phyloP scores from a whole-genome alignment of 2,113 vertebrate species.

The Daboia siamensis region DNA sequence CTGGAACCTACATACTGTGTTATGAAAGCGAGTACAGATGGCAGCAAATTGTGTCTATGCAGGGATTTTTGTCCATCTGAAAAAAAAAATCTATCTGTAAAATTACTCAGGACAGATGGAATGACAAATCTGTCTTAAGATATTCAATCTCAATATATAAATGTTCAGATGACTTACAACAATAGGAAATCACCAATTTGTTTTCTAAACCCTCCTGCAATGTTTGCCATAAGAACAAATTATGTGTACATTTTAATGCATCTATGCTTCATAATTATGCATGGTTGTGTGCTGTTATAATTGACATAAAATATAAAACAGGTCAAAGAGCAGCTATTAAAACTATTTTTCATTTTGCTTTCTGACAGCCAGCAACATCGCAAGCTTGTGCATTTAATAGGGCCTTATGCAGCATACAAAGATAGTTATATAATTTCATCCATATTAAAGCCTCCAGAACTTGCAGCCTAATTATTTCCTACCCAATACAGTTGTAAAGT shows the following conservation, averaged over 20 bases:
- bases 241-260: constrained; percentile 96
- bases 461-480: constrained; percentile 75
- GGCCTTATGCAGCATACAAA: constrained; percentile 74
- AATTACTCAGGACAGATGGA: constrained; percentile 43
- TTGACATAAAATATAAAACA: constrained; percentile 99
- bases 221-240: constrained; percentile 86
- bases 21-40: constrained; percentile 37
- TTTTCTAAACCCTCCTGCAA: constrained; percentile 70
- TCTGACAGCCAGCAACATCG: constrained; percentile 92
- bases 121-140: constrained; percentile 49
- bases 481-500: constrained; percentile 59
- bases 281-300: constrained; percentile 97
- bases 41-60: constrained; percentile 29
- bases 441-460: constrained; percentile 68
- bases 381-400: constrained; percentile 79
- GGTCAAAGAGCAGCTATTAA: constrained; percentile 98
- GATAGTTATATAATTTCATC: constrained; percentile 69
- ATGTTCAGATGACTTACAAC: constrained; percentile 56
- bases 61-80: constrained; percentile 38
- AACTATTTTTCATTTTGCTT: constrained; percentile 99
- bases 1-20: constrained; percentile 32
- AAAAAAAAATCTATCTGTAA: constrained; percentile 43
- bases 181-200: constrained; percentile 67
- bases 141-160: constrained; percentile 57
- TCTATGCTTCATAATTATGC: constrained; percentile 98